phyloP scores from a whole-genome alignment of 2,888 invertebrate genomes.

The Spodoptera littoralis region DNA sequence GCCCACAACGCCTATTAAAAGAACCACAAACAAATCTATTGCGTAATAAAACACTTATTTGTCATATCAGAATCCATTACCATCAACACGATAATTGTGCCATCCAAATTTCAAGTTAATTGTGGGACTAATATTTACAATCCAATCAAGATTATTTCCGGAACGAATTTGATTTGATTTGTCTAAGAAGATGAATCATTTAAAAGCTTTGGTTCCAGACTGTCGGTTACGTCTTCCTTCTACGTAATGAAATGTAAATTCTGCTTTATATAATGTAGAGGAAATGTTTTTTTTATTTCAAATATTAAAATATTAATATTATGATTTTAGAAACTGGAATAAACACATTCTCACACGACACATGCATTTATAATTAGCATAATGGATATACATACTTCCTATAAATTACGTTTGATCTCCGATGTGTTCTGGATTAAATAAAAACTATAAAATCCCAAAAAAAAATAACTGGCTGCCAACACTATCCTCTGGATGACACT shows the following conservation, averaged over 20 bases:
- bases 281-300: constrained; percentile 6
- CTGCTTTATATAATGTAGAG: constrained; percentile 16
- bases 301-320: constrained; percentile 9
- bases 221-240: constrained; percentile 33
- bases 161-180: constrained; percentile 42
- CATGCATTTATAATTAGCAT: no score
- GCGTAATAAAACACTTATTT: constrained; percentile 36
- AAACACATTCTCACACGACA: no score
- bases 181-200: constrained; percentile 46
- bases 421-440: background rate
- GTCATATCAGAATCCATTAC: constrained; percentile 46
- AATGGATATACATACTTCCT: no score
- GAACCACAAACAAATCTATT: constrained; percentile 21
- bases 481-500: constrained; percentile 60
- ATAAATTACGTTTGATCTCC: no score
- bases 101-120: constrained; percentile 32
- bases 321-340: background rate
- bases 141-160: constrained; percentile 44
- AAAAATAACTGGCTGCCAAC: constrained; percentile 10
- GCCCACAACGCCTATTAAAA: constrained; percentile 21
- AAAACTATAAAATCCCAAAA: constrained; percentile 15
- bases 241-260: constrained; percentile 32
- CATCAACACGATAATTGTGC: constrained; percentile 42
- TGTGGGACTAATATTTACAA: constrained; percentile 48
- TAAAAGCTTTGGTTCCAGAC: constrained; percentile 25